Evolutionary conservation across 2,797 vertebrate species (phyloP).

Genomic region (Myripristis jacobus): DNA sequence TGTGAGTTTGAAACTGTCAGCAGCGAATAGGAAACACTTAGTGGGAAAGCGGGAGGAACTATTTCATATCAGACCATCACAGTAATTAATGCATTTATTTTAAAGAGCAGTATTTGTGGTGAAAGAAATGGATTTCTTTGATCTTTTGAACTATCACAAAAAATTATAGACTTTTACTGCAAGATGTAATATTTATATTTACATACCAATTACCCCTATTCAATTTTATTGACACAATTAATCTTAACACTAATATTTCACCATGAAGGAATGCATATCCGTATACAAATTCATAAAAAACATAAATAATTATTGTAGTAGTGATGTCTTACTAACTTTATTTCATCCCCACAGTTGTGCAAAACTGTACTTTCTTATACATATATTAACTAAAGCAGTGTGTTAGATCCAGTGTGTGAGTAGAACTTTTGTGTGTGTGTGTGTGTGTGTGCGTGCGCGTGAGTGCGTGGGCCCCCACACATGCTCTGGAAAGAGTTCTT

Average conservation of each 20-base stretch:
- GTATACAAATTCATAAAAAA: not conserved
- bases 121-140: too few relatives aligned
- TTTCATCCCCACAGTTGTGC: not conserved
- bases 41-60: slow-evolving; percentile 9
- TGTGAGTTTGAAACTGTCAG: slow-evolving; percentile 65
- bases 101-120: not conserved
- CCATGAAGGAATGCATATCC: not conserved
- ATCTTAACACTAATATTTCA: not conserved
- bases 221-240: not conserved
- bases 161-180: not conserved
- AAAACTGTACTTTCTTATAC: not conserved
- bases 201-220: not conserved
- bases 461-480: too few relatives aligned
- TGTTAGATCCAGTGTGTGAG: not conserved
- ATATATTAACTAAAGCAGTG: not conserved
- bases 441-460: not conserved
- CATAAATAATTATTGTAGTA: not conserved
- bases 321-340: not conserved
- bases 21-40: slow-evolving; percentile 40
- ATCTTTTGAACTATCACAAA: too few relatives aligned
- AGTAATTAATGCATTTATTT: slow-evolving; percentile 28
- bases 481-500: slow-evolving; percentile 2
- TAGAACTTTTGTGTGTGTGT: not conserved
- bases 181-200: not conserved
- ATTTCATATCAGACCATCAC: slow-evolving; percentile 15